Evolutionary conservation across 2,113 vertebrate species (phyloP).

Genomic region (Xiphophorus maculatus): DNA sequence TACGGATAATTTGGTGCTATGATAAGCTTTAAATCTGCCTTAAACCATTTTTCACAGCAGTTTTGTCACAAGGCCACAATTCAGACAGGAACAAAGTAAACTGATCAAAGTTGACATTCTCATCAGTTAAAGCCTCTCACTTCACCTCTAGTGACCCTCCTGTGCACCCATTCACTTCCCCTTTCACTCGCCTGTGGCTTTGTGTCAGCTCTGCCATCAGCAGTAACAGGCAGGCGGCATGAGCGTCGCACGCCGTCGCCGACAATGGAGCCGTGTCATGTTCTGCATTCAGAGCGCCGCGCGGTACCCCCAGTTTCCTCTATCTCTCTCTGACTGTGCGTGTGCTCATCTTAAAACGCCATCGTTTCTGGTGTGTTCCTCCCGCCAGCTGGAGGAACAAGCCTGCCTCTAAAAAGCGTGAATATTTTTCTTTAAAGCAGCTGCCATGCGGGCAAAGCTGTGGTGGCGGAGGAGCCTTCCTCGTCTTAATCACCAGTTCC

Average conservation of each 20-base stretch:
- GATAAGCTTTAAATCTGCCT: not conserved
- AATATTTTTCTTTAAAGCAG: constrained; percentile 24
- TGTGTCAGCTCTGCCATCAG: constrained; percentile 71
- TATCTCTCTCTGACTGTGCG: constrained; percentile 10
- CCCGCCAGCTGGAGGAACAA: constrained; percentile 31
- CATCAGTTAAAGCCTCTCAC: constrained; percentile 26
- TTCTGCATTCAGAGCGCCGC: constrained; percentile 54
- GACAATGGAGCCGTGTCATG: constrained; percentile 64
- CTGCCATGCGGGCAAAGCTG: not conserved
- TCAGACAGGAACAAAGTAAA: not conserved
- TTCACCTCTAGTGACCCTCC: constrained; percentile 61
- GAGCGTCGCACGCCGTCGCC: constrained; percentile 24
- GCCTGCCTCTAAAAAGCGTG: constrained; percentile 5
- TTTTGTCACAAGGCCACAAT: not conserved
- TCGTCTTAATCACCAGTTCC: not conserved
- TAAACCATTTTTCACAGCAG: not conserved
- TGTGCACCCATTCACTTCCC: constrained; percentile 56
- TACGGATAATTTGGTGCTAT: not conserved
- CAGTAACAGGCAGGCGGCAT: constrained; percentile 61
- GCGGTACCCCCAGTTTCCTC: constrained; percentile 17
- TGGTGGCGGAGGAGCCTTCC: constrained; percentile 7
- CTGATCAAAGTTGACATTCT: constrained; percentile 22
- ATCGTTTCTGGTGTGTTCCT: constrained; percentile 49
- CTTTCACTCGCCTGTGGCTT: constrained; percentile 57
- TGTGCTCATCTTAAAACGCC: constrained; percentile 46